Evolutionary conservation across 2,797 vertebrate genomes (phyloP).

Genomic region (Pitangus sulphuratus): DNA sequence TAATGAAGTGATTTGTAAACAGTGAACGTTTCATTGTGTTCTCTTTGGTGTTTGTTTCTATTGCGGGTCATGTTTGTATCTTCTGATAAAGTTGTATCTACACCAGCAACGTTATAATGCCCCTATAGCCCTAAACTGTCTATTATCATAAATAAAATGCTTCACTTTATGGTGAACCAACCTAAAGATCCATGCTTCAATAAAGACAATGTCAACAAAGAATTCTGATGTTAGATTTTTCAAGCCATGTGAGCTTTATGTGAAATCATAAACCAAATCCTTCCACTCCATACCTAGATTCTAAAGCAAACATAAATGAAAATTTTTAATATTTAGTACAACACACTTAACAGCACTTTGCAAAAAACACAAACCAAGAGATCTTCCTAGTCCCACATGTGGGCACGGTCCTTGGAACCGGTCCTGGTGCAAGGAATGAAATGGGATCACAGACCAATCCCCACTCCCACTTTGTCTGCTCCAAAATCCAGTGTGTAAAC

Average conservation of each 20-base stretch:
- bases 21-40: slow-evolving; percentile 79
- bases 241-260: not conserved
- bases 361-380: not conserved
- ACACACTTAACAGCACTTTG: not conserved
- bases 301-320: not conserved
- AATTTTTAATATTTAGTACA: not conserved
- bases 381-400: not conserved
- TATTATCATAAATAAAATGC: slow-evolving; percentile 68
- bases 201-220: slow-evolving; percentile 75
- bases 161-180: slow-evolving; percentile 72
- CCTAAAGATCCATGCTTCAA: slow-evolving; percentile 76
- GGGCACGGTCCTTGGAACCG: accelerated
- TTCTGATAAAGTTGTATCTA: slow-evolving; percentile 77
- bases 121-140: slow-evolving; percentile 71
- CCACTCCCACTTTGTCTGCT: not conserved
- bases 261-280: not conserved
- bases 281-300: not conserved
- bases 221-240: slow-evolving; percentile 18
- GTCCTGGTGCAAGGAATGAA: not conserved
- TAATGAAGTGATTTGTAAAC: slow-evolving; percentile 83
- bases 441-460: accelerated
- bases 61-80: slow-evolving; percentile 77
- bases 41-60: slow-evolving; percentile 78
- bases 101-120: slow-evolving; percentile 78
- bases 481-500: not conserved